Evolutionary conservation across 1,140 invertebrate genomes (phyloP).

Genomic region (Nymphalis io): DNA sequence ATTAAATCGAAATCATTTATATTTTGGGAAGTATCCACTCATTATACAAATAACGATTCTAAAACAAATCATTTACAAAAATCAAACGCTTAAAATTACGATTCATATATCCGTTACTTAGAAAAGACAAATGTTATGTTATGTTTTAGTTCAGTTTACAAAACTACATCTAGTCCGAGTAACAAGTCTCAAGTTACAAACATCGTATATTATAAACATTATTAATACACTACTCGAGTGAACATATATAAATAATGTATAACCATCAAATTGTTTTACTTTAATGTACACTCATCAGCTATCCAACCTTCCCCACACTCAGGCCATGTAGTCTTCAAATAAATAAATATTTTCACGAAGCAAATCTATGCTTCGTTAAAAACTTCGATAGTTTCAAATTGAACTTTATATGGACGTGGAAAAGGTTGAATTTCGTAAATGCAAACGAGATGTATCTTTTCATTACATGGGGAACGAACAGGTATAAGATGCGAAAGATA

Average conservation of each 20-base stretch:
- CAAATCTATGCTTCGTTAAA: background rate
- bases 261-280: background rate
- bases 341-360: too few species aligned
- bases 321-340: background rate
- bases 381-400: background rate
- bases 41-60: conserved; percentile 63
- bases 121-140: background rate
- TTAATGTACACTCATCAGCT: background rate
- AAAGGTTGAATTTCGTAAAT: conserved; percentile 6
- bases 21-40: conserved; percentile 30
- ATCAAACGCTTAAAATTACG: conserved; percentile 41
- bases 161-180: conserved; percentile 6
- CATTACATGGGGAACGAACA: background rate
- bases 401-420: background rate
- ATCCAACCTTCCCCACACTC: background rate
- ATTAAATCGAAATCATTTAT: background rate
- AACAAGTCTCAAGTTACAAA: background rate
- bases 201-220: background rate
- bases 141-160: background rate
- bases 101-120: background rate
- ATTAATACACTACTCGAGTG: background rate
- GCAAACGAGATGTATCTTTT: conserved; percentile 13
- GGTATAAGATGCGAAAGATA: background rate
- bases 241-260: background rate
- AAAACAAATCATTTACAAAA: conserved; percentile 68